Evolutionary conservation across 2,797 vertebrate species (phyloP).

Genomic region (Cryptoblepharus egeriae): DNA sequence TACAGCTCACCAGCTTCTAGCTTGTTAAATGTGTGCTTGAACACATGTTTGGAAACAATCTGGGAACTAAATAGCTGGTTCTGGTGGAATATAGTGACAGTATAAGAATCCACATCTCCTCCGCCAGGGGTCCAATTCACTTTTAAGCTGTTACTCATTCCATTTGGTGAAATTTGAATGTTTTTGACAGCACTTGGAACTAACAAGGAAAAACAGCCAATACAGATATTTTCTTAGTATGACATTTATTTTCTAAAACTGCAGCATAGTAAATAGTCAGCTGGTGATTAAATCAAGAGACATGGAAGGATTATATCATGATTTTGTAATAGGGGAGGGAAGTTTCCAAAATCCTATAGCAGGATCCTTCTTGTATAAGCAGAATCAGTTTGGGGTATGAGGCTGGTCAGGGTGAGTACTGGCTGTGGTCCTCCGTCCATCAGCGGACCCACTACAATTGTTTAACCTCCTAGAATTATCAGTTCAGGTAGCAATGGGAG

Average conservation of each 20-base stretch:
- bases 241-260: neutral
- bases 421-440: too few relatives aligned
- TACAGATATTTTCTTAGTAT: constrained; percentile 27
- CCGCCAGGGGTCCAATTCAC: constrained; percentile 91
- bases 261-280: constrained; percentile 18
- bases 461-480: too few relatives aligned
- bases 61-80: constrained; percentile 77
- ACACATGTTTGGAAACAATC: constrained; percentile 83
- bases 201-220: constrained; percentile 62
- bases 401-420: too few relatives aligned
- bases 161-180: constrained; percentile 86
- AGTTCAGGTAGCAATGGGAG: too few relatives aligned
- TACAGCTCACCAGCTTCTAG: constrained; percentile 90
- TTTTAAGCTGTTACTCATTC: constrained; percentile 86
- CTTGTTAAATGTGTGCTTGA: constrained; percentile 83
- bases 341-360: too few relatives aligned
- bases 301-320: neutral
- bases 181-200: constrained; percentile 94
- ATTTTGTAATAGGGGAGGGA: neutral
- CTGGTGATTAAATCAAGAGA: constrained; percentile 1
- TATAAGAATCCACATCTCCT: constrained; percentile 91
- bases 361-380: too few relatives aligned
- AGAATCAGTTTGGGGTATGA: too few relatives aligned
- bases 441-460: too few relatives aligned
- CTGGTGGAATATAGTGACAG: constrained; percentile 80